phyloP scores from a whole-genome alignment of 1,140 invertebrate genomes.

The Cotesia chilonis region DNA sequence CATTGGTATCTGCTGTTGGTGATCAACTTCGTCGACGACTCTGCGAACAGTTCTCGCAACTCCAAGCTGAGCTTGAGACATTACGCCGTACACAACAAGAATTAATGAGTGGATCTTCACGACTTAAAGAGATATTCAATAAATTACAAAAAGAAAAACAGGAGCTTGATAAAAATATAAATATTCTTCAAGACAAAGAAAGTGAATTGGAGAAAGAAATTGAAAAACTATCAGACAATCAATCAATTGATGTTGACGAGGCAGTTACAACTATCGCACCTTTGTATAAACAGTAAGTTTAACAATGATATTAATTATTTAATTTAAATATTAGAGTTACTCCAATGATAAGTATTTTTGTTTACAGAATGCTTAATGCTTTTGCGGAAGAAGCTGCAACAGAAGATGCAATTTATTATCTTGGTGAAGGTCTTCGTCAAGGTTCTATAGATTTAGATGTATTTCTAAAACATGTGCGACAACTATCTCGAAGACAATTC shows the following conservation, averaged over 20 bases:
- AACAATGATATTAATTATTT: constrained; percentile 24
- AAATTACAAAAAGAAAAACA: constrained; percentile 85
- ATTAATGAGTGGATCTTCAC: constrained; percentile 83
- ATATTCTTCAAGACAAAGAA: constrained; percentile 85
- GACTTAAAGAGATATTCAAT: constrained; percentile 83
- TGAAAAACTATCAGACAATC: constrained; percentile 79
- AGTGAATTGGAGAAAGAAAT: constrained; percentile 85
- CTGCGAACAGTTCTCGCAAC: constrained; percentile 88
- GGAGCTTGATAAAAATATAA: constrained; percentile 87
- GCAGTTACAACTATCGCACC: constrained; percentile 96
- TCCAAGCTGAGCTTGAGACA: constrained; percentile 91
- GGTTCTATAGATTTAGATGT: constrained; percentile 94
- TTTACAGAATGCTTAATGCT: constrained; percentile 83
- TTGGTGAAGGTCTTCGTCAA: constrained; percentile 93
- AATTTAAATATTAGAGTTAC: constrained; percentile 1
- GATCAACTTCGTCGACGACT: constrained; percentile 89
- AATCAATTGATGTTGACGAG: constrained; percentile 91
- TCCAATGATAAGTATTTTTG: constrained; percentile 42
- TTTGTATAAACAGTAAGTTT: constrained; percentile 89
- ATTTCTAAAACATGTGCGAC: constrained; percentile 96
- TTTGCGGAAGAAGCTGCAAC: constrained; percentile 98
- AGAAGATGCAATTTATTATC: constrained; percentile 98
- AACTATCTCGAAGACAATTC: constrained; percentile 94
- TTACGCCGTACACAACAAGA: constrained; percentile 89
- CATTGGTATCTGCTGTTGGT: constrained; percentile 92